Percentiles rank a stretch among this genome's conserved stretches.
phyloP scores from a whole-genome alignment of 2,113 vertebrate species.

The Bubalus kerabau region DNA sequence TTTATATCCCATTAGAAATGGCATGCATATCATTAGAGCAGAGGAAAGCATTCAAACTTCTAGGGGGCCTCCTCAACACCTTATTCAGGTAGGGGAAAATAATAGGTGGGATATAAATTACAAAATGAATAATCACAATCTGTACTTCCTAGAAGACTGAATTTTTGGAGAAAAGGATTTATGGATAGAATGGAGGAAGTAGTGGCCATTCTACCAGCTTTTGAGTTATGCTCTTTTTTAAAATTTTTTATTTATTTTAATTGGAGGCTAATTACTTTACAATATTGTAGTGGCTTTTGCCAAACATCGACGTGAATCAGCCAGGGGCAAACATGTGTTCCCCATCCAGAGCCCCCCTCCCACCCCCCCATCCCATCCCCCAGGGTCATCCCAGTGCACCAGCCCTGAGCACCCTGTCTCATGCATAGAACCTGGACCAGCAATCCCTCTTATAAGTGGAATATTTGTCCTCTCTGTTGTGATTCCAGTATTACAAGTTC shows the following conservation, averaged over 20 bases:
- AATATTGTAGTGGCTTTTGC: background rate
- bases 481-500: background rate
- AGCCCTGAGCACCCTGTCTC: background rate
- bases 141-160: background rate
- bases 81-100: background rate
- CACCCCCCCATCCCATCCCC: background rate
- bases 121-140: background rate
- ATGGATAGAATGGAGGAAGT: background rate
- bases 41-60: background rate
- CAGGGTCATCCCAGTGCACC: background rate
- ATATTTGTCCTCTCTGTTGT: background rate
- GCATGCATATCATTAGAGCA: background rate
- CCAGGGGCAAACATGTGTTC: background rate
- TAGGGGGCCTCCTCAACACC: background rate
- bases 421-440: fast-evolving
- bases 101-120: background rate
- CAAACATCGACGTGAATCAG: background rate
- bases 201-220: background rate
- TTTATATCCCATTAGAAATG: background rate
- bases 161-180: background rate
- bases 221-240: background rate
- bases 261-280: background rate
- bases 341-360: background rate
- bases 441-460: background rate
- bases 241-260: background rate